Percentiles rank a stretch among this genome's conserved stretches.
These are phyloP conservation scores for Lycorma delicatula DNA, from an alignment of 1,140 invertebrate species.

Conservation along the genomic window DNA sequence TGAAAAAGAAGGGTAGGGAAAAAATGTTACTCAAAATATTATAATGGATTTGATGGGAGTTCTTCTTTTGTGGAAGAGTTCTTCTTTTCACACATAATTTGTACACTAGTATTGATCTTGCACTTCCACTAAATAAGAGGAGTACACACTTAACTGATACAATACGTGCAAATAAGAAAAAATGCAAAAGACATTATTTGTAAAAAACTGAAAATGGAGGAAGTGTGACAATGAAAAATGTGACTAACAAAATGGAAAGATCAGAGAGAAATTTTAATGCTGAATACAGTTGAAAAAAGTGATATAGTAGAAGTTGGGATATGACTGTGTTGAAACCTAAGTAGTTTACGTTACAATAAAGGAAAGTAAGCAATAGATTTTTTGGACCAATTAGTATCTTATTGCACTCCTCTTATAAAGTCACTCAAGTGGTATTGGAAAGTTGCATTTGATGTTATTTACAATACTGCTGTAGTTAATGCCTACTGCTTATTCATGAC, in stretches of 20 bases:
- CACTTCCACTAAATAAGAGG: neutral
- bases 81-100: neutral
- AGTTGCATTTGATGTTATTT: slow-evolving; percentile 32
- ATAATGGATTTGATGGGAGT: neutral
- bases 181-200: neutral
- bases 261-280: neutral
- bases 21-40: neutral
- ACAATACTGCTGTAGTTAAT: slow-evolving; percentile 25
- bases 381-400: slow-evolving; percentile 38
- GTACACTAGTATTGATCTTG: neutral
- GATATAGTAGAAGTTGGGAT: neutral
- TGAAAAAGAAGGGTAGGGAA: slow-evolving; percentile 14
- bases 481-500: slow-evolving; percentile 28
- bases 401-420: slow-evolving; percentile 34
- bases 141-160: neutral
- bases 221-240: neutral
- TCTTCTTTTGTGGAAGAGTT: neutral
- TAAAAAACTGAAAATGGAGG: neutral
- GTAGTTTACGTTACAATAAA: slow-evolving; percentile 29
- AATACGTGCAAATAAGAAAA: neutral
- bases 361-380: slow-evolving; percentile 35
- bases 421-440: too few species aligned
- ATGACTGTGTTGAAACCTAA: neutral
- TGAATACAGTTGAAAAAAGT: neutral
- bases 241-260: neutral